These are phyloP conservation scores for Papilio dardanus DNA, from an alignment of 1,140 invertebrate species.

Conservation along the genomic window DNA sequence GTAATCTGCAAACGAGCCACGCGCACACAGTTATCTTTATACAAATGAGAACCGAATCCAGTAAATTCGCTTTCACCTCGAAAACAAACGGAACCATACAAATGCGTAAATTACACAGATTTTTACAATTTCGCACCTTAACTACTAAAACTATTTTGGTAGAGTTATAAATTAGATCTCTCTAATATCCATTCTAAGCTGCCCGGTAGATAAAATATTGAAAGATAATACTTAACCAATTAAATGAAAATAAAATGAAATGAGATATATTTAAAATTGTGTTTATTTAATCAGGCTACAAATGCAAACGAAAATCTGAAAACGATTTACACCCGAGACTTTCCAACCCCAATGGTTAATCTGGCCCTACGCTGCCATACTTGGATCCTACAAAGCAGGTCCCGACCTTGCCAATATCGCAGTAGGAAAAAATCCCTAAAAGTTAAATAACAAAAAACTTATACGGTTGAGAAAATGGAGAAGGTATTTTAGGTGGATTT, in stretches of 20 bases:
- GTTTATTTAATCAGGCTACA: background rate
- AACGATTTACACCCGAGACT: background rate
- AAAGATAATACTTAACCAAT: too few species aligned
- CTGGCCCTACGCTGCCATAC: background rate
- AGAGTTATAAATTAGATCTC: background rate
- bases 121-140: background rate
- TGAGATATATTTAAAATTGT: background rate
- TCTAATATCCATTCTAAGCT: background rate
- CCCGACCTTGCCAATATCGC: too few species aligned
- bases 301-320: background rate
- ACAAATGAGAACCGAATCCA: slow-evolving; percentile 8
- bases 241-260: background rate
- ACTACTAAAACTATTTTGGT: background rate
- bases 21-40: slow-evolving; percentile 12
- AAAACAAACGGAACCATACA: background rate
- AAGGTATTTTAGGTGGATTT: slow-evolving; percentile 17
- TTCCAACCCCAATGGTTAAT: background rate
- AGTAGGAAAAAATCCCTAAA: background rate
- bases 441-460: background rate
- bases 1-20: slow-evolving; percentile 16
- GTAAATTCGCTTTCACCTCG: background rate
- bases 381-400: background rate
- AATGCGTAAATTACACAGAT: background rate
- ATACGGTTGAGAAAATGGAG: background rate
- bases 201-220: too few species aligned